Evolutionary conservation across 2,113 vertebrate species (phyloP).

Genomic region (Aix galericulata): DNA sequence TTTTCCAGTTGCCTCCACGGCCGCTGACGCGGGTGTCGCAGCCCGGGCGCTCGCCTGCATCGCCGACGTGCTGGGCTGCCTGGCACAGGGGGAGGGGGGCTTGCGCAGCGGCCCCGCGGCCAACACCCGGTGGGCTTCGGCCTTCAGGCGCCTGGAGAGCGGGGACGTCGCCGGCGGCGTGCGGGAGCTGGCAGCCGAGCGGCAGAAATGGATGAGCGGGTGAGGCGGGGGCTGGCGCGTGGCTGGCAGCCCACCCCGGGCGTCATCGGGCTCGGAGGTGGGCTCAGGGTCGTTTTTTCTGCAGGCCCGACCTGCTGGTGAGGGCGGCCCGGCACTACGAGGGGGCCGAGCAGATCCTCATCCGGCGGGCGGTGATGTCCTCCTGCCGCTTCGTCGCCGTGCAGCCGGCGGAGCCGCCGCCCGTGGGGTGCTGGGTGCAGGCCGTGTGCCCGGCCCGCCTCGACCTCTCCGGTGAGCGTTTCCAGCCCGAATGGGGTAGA

Average conservation of each 20-base stretch:
- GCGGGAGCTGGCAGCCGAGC: conserved; percentile 80
- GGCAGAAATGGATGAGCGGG: conserved; percentile 89
- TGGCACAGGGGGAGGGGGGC: conserved; percentile 87
- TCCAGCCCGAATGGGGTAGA: background rate
- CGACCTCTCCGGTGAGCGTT: conserved; percentile 89
- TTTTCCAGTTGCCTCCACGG: conserved; percentile 81
- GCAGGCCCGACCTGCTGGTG: conserved; percentile 88
- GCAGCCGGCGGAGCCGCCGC: conserved; percentile 69
- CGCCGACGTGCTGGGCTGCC: conserved; percentile 89
- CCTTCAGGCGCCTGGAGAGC: conserved; percentile 81
- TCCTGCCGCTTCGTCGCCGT: conserved; percentile 81
- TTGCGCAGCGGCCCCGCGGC: conserved; percentile 92
- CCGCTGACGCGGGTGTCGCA: conserved; percentile 76
- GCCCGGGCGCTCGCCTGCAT: conserved; percentile 90
- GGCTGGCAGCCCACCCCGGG: background rate
- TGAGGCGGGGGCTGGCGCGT: conserved; percentile 38
- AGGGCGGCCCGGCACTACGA: conserved; percentile 94
- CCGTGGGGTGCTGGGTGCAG: conserved; percentile 84
- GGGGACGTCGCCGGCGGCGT: conserved; percentile 77
- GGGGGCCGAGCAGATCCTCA: conserved; percentile 90
- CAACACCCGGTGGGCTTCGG: conserved; percentile 85
- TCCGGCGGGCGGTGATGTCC: conserved; percentile 91
- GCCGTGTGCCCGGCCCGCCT: conserved; percentile 89
- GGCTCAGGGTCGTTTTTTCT: background rate
- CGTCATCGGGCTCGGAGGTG: accelerated